Evolutionary conservation across 2,113 vertebrate species (phyloP), one percentile per base, ranked within the genome.

Genomic region (Poecile atricapillus): DNA sequence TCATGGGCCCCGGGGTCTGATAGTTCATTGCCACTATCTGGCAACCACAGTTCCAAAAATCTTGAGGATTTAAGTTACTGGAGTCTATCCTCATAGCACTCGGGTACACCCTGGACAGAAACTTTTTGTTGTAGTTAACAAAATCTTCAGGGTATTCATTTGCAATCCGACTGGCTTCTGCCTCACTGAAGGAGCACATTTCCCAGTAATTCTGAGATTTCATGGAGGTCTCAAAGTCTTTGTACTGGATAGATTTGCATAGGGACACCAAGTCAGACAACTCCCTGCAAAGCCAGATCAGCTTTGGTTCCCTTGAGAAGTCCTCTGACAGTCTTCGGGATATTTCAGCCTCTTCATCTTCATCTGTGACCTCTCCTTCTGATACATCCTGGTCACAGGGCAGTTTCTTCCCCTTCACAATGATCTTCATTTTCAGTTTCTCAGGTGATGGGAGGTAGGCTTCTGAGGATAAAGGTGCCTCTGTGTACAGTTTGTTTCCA

Each of bases 11-110:
- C 0, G 99, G 99, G 3, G 99, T 99, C 98, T 99, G 99, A 82
- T 99, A 99, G 98, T 99, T 99, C 98, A 99, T 98, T 30, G 99
- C 99, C 95, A 99, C 99, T 28, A 99, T 98, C 97, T 99, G 99
- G 94, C 99, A 99, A 76, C 99, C 99, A 81, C 99, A 99, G 37
- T 99, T 99, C 99, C 99, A 99, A 95, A 99, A 99, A 82, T 99
- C 99, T 93, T 99, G 99, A 4, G 99, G 99, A 96, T 99, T 99
- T 87, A 99, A 97, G 96, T 99, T 99, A 96, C 99, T 99, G 59
- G 99, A 99, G 93, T 99, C 99, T 79, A 99, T 98, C 30, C 99
- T 98, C 97, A 99, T 98, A 9, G 99, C 98, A 95, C 99, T 99
- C 7, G 99, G 99, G 25, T 99, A 98, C 22, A 99, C 98, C 86